A percentile compares a stretch with the other conserved stretches of the same genome.
These are phyloP conservation scores for Chelonia mydas DNA, from an alignment of 2,797 vertebrate species.

Conservation along the genomic window DNA sequence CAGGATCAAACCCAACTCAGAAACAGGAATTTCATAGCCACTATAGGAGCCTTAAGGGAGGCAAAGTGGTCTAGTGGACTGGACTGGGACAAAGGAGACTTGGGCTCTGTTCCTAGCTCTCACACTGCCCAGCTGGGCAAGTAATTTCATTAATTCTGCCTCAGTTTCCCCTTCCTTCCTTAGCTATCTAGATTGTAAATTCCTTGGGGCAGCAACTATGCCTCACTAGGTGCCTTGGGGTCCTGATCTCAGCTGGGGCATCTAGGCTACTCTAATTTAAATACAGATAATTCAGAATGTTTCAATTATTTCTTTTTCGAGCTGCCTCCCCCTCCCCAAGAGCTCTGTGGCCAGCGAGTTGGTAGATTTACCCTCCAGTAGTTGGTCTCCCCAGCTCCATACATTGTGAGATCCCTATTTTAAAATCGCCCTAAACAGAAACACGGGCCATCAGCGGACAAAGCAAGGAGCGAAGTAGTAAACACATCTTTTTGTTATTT, in stretches of 20 bases:
- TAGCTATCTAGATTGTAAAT: background rate
- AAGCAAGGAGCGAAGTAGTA: constrained; percentile 83
- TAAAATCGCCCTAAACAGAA: constrained; percentile 73
- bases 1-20: background rate
- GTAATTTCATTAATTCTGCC: background rate
- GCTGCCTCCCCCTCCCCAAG: too few species aligned
- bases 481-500: constrained; percentile 73
- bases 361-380: background rate
- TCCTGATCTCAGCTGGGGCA: background rate
- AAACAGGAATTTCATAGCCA: background rate
- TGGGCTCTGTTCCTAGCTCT: background rate
- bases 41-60: background rate
- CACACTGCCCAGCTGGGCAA: background rate
- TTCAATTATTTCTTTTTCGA: background rate
- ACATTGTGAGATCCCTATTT: constrained; percentile 76
- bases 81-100: background rate
- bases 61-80: background rate
- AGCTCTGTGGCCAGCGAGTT: constrained; percentile 50
- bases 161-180: background rate
- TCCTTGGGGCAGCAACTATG: background rate
- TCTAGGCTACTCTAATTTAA: background rate
- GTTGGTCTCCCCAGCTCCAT: background rate
- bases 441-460: constrained; percentile 80
- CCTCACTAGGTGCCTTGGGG: background rate
- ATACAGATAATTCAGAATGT: background rate